Base-by-base conservation (phyloP, 2,888 invertebrate species). In the Amphiduros pacificus region DNA sequence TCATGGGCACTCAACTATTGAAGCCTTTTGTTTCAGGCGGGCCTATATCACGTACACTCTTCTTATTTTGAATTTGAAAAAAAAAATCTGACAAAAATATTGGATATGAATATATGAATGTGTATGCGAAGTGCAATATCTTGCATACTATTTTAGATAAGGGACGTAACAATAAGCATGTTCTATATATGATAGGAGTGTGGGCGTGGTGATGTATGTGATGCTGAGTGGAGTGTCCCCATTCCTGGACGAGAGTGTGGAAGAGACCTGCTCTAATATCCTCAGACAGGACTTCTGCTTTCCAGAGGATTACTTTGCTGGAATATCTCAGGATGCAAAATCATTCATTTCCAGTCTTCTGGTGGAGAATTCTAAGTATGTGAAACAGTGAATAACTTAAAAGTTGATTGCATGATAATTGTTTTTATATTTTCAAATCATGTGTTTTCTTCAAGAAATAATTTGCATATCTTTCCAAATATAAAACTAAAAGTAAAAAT, bases 211-310 rank as follows among this genome's bases (percentile, higher is more conserved):
- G 69, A 81, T 91, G 67, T 92, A 92, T 77, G 90, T 91, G 1
- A 87, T 91, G 71, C 84, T 92, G 32, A 91, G 89, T 79, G 87
- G 87, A 24, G 84, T 91, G n/a, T 91, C 91, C 4, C 92, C 92
- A 2, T 92, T 92, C 83, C 83, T 91, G 65, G 91, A 92, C 77
- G 91, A 92, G 77, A 90, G 90, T 17, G 86, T 90, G 66, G 92
- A 92, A 76, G 91, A 92, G 83, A 92, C 92, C 26, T 91, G 90
- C 41, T 89, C 91, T 2, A 91, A 92, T 79, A 91, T 92, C 67
- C 86, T 91, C 24, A 90, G 90, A 77, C 89, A 90, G 77, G 91
- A 92, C 84, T 92, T 88, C 80, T 91, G 91, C 77, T 92, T 91
- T 82, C 91, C 91, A 20, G 88, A 89, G 60, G 91, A 92, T 77